Evolutionary conservation across 2,888 invertebrate genomes (phyloP), one percentile per base, ranked within the genome.

Genomic region (Catocala fraxini): DNA sequence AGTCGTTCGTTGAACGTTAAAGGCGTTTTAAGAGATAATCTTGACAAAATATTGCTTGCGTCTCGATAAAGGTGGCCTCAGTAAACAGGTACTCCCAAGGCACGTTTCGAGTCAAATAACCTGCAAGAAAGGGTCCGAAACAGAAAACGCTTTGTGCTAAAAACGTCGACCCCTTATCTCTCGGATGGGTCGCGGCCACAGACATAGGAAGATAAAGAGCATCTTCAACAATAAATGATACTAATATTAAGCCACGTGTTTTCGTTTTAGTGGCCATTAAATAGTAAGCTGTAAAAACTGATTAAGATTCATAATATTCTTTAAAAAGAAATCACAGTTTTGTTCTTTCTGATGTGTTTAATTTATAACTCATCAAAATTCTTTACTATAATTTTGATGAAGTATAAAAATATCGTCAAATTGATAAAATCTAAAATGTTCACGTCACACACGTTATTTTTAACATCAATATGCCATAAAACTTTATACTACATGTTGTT

Each of bases 121-220:
- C 90, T 85, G 89, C 85, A 88, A 87, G 90, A 89, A 88, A 89
- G 85, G 90, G 89, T 86, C 88, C 87, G 83, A 91, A 91, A 92
- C 90, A 92, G 92, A 92, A 91, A 91, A 91, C 87, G 90, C 89
- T 92, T 92, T 92, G 93, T 92, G 92, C 92, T 93, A 92, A 92
- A 93, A 93, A 92, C 90, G 91, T 93, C 92, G 92, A 91, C 92
- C 91, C 86, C 90, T 91, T 93, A 93, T 93, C 93, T 91, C 83
- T 86, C 82, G 89, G 87, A 92, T 90, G 90, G 90, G 88, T 89
- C 84, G 84, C 78, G 78, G 59, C 88, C 90, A 92, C 86, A 93
- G 93, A 91, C 83, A 75, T 61, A 85, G 73, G 84, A 89, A 89
- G 68, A 76, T 81, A 75, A 72, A 68, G 68, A 81, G 71, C 55